Base-by-base conservation (phyloP, 2,888 invertebrate species). In the Epiblema foenella region DNA sequence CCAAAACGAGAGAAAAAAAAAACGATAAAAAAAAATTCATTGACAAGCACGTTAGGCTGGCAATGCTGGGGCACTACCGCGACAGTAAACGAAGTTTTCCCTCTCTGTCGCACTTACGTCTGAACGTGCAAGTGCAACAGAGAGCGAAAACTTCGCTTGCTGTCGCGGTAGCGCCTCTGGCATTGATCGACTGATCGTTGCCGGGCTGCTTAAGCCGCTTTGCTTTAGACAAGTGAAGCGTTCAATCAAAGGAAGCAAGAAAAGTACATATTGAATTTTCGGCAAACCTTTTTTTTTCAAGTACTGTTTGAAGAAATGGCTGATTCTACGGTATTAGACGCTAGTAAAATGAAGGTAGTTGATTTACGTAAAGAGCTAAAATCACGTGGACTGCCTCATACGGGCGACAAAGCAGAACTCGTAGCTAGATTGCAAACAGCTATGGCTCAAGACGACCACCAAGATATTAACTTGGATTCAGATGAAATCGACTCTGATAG, bases 291-390 rank as follows among this genome's bases (percentile, higher is more conserved):
- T 1, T 15, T 33, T 15, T 37, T 5, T 12, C 0, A 46, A 46
- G 20, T 15, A 7, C 3, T 4, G 11, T 7, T 20, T 66, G 69
- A 64, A 60, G 18, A 18, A 58, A 84, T 85, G 82, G 82, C 83
- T n/a, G 83, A 84, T 73, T 80, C 83, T 8, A 79, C 82, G 52
- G 75, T 79, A 18, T 77, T 78, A 29, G 92, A 93, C 77, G 77
- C 91, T n/a, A 85, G 76, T 72, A 93, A 93, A 85, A 85, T 94
- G 80, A 89, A 98, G 96, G 98, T 98, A 46, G 96, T 97, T 15
- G 98, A 98, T 86, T 91, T 98, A 78, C 97, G 96, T 81, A 95
- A 95, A 79, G 97, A 97, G 85, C 88, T 98, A 68, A 98, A 98
- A 88, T 90, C 95, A 74, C 95, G 97, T 81, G 97, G 97, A 24